Evolutionary conservation across 2,888 invertebrate genomes (phyloP).

Genomic region (Orthosia gothica): DNA sequence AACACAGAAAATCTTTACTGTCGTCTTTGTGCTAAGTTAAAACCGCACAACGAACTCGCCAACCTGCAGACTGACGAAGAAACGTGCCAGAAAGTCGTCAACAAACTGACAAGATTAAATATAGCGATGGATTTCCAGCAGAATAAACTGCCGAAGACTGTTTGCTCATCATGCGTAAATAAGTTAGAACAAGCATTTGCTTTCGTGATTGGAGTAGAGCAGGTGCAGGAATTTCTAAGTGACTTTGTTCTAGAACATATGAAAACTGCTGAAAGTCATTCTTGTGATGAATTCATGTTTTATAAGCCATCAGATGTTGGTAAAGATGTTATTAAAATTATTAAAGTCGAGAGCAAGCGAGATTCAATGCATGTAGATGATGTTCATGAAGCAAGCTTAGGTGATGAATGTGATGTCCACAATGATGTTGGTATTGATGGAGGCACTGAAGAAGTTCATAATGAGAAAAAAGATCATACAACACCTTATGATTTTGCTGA

Average conservation of each 20-base stretch:
- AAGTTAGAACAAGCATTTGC: slow-evolving; percentile 77
- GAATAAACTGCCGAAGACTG: slow-evolving; percentile 75
- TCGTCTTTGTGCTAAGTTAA: slow-evolving; percentile 78
- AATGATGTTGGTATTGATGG: background rate
- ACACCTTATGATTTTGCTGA: background rate
- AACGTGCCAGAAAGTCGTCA: slow-evolving; percentile 68
- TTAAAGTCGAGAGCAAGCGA: slow-evolving; percentile 15
- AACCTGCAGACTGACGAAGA: slow-evolving; percentile 70
- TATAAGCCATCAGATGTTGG: slow-evolving; percentile 40
- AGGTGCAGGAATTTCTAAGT: slow-evolving; percentile 74
- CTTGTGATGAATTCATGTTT: slow-evolving; percentile 51
- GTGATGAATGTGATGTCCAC: background rate
- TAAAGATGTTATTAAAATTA: background rate
- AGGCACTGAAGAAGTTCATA: background rate
- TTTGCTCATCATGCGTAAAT: slow-evolving; percentile 79
- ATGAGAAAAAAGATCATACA: background rate
- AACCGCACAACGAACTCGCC: slow-evolving; percentile 72
- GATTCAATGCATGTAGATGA: slow-evolving; percentile 6
- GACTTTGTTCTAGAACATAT: slow-evolving; percentile 68
- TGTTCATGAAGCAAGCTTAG: background rate
- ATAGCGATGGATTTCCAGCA: slow-evolving; percentile 71
- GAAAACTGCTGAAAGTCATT: slow-evolving; percentile 65
- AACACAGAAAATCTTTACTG: slow-evolving; percentile 68
- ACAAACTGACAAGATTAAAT: slow-evolving; percentile 76
- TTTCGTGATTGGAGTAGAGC: slow-evolving; percentile 77